These are phyloP conservation scores for Leptopilina myrica DNA, from an alignment of 2,888 invertebrate genomes.

Conservation along the genomic window DNA sequence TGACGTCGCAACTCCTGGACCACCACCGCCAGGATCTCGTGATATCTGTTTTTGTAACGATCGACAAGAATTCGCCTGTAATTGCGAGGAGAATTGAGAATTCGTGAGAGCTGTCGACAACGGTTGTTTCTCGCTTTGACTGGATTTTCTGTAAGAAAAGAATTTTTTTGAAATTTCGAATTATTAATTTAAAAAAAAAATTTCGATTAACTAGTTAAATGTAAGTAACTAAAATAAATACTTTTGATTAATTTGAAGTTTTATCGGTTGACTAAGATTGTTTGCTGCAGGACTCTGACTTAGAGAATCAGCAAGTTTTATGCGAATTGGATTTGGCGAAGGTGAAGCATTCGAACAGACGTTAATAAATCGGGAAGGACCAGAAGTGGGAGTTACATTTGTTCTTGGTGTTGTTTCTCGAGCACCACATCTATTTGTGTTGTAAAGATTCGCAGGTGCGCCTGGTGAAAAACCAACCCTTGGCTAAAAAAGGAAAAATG, in stretches of 20 bases:
- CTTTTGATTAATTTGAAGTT: slow-evolving; percentile 68
- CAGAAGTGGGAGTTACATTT: slow-evolving; percentile 68
- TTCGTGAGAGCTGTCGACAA: slow-evolving; percentile 52
- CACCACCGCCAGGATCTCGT: slow-evolving; percentile 72
- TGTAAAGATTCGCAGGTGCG: slow-evolving; percentile 73
- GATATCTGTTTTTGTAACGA: slow-evolving; percentile 79
- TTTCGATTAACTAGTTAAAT: too few relatives aligned
- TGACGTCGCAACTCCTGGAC: slow-evolving; percentile 67
- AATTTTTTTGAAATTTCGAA: too few relatives aligned
- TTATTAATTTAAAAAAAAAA: too few relatives aligned
- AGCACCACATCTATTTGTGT: slow-evolving; percentile 66
- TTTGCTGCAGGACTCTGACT: slow-evolving; percentile 64
- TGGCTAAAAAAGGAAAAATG: slow-evolving; percentile 54
- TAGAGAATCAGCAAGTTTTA: slow-evolving; percentile 69
- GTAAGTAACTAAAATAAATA: slow-evolving; percentile 43
- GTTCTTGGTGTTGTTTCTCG: slow-evolving; percentile 65
- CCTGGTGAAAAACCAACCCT: slow-evolving; percentile 71
- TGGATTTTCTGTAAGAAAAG: slow-evolving; percentile 61
- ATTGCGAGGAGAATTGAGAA: slow-evolving; percentile 58
- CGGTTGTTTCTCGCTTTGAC: slow-evolving; percentile 64
- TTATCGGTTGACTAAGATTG: slow-evolving; percentile 69
- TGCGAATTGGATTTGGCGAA: slow-evolving; percentile 62
- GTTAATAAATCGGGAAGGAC: slow-evolving; percentile 68
- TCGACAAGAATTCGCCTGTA: slow-evolving; percentile 75
- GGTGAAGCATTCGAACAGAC: slow-evolving; percentile 62